Evolutionary conservation across 2,797 vertebrate species (phyloP), one percentile per base, ranked within the genome.

Genomic region (Poecilia gillii): DNA sequence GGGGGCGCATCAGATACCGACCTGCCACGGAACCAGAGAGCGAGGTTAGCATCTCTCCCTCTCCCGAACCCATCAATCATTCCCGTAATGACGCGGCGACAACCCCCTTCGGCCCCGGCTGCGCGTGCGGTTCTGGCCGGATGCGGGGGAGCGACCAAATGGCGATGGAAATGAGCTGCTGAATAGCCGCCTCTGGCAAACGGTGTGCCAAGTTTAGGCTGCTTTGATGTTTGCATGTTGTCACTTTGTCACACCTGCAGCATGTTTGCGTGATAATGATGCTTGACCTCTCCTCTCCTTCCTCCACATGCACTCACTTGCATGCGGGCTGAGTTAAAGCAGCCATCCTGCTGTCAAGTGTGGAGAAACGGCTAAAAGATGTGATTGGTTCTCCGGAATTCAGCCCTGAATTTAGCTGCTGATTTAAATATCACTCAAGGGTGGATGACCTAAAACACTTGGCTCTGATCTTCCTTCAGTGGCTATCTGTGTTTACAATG

Each of bases 221-320:
- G 79, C 85, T 84, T 83, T 89, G 84, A 89, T 92, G 90, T 92
- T 72, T 79, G 88, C 84, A 39, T 85, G 90, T 79, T 91, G 93
- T 89, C 89, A 92, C 89, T 87, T 76, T 91, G 91, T 93, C 92
- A 90, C 89, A 93, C 90, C 91, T 94, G 93, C 90, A 88, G 89
- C 83, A 43, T 89, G 87, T 85, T 84, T 84, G 85, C 88, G 73
- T 79, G 73, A 75, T 59, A 80, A 81, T 88, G 89, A 84, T 81
- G 84, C 82, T 86, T 91, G 89, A 91, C 90, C 92, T 84, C 84
- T 66, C 79, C 66, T 83, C 81, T 73, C 75, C 81, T 64, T 70
- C 55, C 74, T 46, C 41, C 28, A 41, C 51, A 3, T 36, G 76
- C 84, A 55, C 11, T 8, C 70, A 80, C 74, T 62, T 62, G 66